phyloP scores from a whole-genome alignment of 2,888 invertebrate species.

The Cremastobaeus sp. region DNA sequence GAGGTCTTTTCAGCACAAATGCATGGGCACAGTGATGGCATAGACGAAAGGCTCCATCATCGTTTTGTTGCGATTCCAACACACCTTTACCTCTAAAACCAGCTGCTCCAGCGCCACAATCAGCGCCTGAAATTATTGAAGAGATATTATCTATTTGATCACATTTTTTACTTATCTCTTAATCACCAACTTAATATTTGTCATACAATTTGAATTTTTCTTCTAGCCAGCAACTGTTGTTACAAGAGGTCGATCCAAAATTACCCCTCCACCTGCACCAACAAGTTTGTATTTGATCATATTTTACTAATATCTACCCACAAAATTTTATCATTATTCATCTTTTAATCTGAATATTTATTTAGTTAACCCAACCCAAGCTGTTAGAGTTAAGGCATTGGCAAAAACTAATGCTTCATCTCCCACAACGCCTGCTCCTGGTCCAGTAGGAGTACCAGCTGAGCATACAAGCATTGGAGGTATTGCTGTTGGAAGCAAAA shows the following conservation, averaged over 20 bases:
- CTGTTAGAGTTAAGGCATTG: constrained; percentile 64
- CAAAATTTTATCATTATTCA: constrained; percentile 16
- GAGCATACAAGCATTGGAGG: constrained; percentile 87
- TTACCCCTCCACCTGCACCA: constrained; percentile 65
- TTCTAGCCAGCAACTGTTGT: constrained; percentile 34
- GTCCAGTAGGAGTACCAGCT: constrained; percentile 81
- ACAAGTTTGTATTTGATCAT: constrained; percentile 65
- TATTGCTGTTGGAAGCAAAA: constrained; percentile 79
- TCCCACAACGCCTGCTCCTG: constrained; percentile 38
- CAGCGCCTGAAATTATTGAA: constrained; percentile 70
- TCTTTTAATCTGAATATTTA: no score
- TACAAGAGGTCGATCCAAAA: not conserved
- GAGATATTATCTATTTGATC: constrained; percentile 66
- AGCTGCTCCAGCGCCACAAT: constrained; percentile 54
- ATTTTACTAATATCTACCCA: no score
- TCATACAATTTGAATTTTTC: no score
- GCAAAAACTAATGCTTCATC: constrained; percentile 67
- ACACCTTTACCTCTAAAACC: no score
- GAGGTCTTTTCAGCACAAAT: no score
- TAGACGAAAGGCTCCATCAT: no score
- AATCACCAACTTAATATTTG: no score
- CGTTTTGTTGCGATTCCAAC: no score
- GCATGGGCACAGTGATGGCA: no score
- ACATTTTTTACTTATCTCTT: no score
- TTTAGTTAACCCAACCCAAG: no score